Percentiles rank a stretch among this genome's conserved stretches.
Evolutionary conservation across 2,797 vertebrate species (phyloP).

Genomic region (Emydoidea blandingii): DNA sequence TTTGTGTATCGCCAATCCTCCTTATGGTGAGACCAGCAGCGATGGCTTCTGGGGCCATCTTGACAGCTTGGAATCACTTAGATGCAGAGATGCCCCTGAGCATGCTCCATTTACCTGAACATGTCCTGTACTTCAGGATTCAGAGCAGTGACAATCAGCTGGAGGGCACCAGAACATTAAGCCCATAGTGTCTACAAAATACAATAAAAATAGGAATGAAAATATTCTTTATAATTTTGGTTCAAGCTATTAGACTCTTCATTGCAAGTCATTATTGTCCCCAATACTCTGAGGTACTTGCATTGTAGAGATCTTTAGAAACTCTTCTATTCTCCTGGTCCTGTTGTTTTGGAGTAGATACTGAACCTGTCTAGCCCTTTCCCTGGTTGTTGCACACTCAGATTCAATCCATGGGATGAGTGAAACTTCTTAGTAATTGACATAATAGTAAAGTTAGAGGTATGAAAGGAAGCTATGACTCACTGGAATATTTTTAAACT

Average conservation of each 20-base stretch:
- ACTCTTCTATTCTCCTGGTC: neutral
- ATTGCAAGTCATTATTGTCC: neutral
- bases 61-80: neutral
- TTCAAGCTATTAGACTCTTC: neutral
- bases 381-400: neutral
- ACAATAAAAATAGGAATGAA: neutral
- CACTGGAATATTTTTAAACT: neutral
- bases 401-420: neutral
- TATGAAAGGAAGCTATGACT: neutral
- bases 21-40: neutral
- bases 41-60: neutral
- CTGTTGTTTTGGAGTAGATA: neutral
- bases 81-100: neutral
- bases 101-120: neutral
- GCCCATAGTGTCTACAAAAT: neutral
- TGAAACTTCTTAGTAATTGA: neutral
- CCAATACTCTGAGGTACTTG: neutral
- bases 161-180: neutral
- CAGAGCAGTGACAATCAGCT: neutral
- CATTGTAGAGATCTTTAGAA: neutral
- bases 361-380: neutral
- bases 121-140: neutral
- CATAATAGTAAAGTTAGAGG: neutral
- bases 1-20: neutral
- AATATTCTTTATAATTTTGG: neutral